A percentile compares a stretch with the other conserved stretches of the same genome.
phyloP scores from a whole-genome alignment of 2,888 invertebrate genomes.

The Nasonovia ribisnigri region DNA sequence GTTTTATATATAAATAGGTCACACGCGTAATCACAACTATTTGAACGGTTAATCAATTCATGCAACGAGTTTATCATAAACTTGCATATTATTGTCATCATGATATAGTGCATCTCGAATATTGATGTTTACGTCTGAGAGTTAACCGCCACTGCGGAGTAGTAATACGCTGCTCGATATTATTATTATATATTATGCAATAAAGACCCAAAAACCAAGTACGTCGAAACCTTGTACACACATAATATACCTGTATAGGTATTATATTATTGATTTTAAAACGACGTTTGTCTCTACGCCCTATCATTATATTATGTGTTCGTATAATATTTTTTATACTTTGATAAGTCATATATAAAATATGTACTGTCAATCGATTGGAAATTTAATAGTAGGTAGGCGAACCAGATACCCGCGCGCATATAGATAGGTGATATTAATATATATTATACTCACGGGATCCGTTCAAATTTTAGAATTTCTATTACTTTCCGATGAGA shows the following conservation, averaged over 20 bases:
- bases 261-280: constrained; percentile 8
- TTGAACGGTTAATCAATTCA: background rate
- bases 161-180: background rate
- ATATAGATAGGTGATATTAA: background rate
- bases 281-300: background rate
- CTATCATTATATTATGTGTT: background rate
- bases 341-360: background rate
- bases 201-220: background rate
- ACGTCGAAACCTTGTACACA: background rate
- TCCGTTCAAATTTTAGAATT: constrained; percentile 16
- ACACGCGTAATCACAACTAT: background rate
- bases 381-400: background rate
- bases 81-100: background rate
- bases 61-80: background rate
- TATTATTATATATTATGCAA: background rate
- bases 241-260: background rate
- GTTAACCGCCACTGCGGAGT: background rate
- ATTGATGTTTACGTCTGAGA: background rate
- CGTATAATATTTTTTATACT: background rate
- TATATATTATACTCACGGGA: background rate
- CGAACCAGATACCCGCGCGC: background rate
- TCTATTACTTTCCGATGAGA: background rate
- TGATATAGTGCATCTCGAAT: background rate
- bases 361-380: constrained; percentile 25
- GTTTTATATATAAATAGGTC: background rate